phyloP scores from a whole-genome alignment of 2,797 vertebrate species.

The Periophthalmus magnuspinnatus region DNA sequence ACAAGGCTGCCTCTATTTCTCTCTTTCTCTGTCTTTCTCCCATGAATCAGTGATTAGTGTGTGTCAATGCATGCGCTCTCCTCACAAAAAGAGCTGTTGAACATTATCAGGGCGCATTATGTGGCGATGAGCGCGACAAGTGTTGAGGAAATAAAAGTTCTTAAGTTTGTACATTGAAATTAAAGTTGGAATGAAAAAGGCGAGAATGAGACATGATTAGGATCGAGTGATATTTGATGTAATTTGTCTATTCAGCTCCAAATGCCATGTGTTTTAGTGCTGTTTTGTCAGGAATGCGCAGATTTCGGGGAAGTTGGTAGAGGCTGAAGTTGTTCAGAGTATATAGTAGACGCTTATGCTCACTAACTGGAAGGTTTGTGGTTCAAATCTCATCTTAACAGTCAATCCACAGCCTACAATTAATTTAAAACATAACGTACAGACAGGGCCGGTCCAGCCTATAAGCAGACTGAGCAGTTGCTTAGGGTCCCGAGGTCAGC shows the following conservation, averaged over 20 bases:
- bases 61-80: neutral
- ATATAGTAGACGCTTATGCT: too few species aligned
- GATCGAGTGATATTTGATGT: too few species aligned
- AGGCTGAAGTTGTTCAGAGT: too few species aligned
- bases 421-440: too few species aligned
- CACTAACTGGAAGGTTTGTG: too few species aligned
- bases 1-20: neutral
- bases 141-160: constrained; percentile 1
- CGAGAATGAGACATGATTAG: neutral
- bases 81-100: neutral
- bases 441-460: too few species aligned
- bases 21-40: neutral
- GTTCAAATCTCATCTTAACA: too few species aligned
- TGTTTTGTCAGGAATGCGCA: too few species aligned
- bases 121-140: neutral
- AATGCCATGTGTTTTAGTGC: neutral
- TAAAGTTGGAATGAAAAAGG: neutral
- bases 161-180: neutral
- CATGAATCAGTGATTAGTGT: neutral
- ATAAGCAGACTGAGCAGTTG: too few species aligned
- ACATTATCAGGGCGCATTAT: constrained; percentile 2
- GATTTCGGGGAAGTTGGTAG: too few species aligned
- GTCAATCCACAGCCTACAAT: too few species aligned
- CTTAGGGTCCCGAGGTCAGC: too few species aligned
- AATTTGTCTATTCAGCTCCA: neutral